These are phyloP conservation scores for Fistularia tabacaria DNA, from an alignment of 2,797 vertebrate genomes.

Conservation along the genomic window DNA sequence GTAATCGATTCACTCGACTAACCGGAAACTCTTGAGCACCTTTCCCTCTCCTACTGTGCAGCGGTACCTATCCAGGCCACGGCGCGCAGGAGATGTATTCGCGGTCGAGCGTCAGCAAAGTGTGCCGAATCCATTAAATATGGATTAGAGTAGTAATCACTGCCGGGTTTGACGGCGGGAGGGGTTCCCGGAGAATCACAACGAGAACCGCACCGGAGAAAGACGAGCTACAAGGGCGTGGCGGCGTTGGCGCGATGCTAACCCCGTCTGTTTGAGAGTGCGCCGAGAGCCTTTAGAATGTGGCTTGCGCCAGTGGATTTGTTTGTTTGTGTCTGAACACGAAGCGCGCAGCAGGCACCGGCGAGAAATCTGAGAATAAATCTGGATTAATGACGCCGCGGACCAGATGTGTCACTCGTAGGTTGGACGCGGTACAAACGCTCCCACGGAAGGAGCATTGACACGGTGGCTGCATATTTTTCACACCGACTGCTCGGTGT, in stretches of 20 bases:
- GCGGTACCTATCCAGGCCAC: conserved; percentile 57
- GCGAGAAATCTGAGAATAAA: conserved; percentile 43
- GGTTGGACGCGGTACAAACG: conserved; percentile 31
- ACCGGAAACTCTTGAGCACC: conserved; percentile 27
- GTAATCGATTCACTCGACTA: conserved; percentile 45
- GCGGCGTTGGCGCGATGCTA: background rate
- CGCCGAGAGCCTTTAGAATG: conserved; percentile 16
- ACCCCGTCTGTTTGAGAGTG: conserved; percentile 43
- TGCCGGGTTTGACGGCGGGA: conserved; percentile 35
- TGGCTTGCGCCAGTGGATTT: conserved; percentile 3
- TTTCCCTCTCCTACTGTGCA: conserved; percentile 24
- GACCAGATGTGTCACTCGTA: conserved; percentile 55
- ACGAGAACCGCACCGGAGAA: conserved; percentile 4
- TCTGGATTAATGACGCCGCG: conserved; percentile 49
- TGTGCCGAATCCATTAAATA: conserved; percentile 63
- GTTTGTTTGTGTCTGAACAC: conserved; percentile 41
- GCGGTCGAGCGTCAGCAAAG: conserved; percentile 36
- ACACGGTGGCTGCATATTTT: conserved; percentile 12
- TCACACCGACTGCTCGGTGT: conserved; percentile 9
- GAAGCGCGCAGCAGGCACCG: conserved; percentile 29
- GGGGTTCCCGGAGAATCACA: conserved; percentile 40
- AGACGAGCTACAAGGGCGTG: conserved; percentile 5
- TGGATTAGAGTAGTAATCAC: conserved; percentile 72
- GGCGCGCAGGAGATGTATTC: conserved; percentile 61
- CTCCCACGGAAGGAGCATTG: conserved; percentile 8